A percentile compares a stretch with the other conserved stretches of the same genome.
These are phyloP conservation scores for Rhopalosiphum padi DNA, from an alignment of 1,140 invertebrate genomes.

Conservation along the genomic window DNA sequence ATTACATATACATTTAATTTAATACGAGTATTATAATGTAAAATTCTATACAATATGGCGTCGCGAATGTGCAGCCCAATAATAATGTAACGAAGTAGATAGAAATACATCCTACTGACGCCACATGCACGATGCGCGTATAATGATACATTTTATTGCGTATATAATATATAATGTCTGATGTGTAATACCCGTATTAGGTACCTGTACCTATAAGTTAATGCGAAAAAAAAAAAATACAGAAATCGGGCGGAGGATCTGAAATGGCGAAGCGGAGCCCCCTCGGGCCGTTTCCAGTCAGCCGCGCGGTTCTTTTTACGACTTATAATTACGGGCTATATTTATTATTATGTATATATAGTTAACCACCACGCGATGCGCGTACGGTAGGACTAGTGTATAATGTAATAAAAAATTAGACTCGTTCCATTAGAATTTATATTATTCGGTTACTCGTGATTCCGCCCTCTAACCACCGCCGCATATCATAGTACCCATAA, in stretches of 20 bases:
- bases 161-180: not conserved
- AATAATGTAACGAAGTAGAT: not conserved
- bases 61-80: not conserved
- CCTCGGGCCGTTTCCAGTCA: not conserved
- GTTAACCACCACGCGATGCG: not conserved
- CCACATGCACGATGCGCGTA: not conserved
- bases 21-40: not conserved
- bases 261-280: constrained; percentile 13
- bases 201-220: not conserved
- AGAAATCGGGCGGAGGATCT: constrained; percentile 9
- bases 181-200: not conserved
- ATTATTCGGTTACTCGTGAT: not conserved
- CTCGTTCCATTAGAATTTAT: constrained; percentile 5
- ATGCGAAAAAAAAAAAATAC: constrained; percentile 35
- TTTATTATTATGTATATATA: not conserved
- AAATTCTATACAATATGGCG: not conserved
- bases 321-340: constrained; percentile 44
- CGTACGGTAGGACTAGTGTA: not conserved
- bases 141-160: not conserved
- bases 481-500: no score
- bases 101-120: not conserved
- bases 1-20: not conserved
- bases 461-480: not conserved
- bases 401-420: constrained; percentile 11
- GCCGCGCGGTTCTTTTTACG: constrained; percentile 26